A percentile compares a stretch with the other conserved stretches of the same genome.
Conservation (phyloP, 2,888 invertebrate genomes). For the Neoaliturus tenellus region DNA sequence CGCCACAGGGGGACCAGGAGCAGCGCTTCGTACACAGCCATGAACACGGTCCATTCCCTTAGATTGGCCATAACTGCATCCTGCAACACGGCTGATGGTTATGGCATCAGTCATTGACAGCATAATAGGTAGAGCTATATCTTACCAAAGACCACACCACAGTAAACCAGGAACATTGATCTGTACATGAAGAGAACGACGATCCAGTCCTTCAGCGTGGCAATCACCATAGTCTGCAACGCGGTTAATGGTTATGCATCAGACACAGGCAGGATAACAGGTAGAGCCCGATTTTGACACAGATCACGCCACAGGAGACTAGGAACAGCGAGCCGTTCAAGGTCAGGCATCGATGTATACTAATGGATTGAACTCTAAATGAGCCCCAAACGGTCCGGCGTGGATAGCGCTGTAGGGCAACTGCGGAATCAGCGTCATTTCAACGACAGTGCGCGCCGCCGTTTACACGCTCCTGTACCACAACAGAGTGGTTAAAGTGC, state of each 20-base stretch:
- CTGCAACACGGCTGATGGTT: neutral
- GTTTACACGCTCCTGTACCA: too few species aligned
- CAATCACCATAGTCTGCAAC: too few species aligned
- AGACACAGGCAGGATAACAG: constrained; percentile 30
- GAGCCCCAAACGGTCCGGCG: too few species aligned
- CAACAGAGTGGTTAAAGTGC: too few species aligned
- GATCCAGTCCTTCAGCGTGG: constrained; percentile 17
- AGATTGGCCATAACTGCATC: neutral
- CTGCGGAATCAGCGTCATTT: too few species aligned
- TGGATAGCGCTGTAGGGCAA: too few species aligned
- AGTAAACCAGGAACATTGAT: neutral
- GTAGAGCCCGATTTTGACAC: constrained; percentile 35
- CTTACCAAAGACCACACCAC: neutral
- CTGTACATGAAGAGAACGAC: neutral
- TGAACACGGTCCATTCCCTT: constrained; percentile 36
- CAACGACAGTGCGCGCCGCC: too few species aligned
- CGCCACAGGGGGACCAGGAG: neutral
- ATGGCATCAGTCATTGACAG: neutral
- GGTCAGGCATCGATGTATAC: too few species aligned
- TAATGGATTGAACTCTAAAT: too few species aligned
- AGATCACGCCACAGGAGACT: neutral
- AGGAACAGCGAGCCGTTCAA: neutral
- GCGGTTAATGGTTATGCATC: neutral
- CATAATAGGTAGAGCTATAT: too few species aligned
- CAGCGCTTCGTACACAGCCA: neutral